Evolutionary conservation across 2,113 vertebrate species (phyloP), one percentile per base, ranked within the genome.

Genomic region (Epinephelus cyanopodus): DNA sequence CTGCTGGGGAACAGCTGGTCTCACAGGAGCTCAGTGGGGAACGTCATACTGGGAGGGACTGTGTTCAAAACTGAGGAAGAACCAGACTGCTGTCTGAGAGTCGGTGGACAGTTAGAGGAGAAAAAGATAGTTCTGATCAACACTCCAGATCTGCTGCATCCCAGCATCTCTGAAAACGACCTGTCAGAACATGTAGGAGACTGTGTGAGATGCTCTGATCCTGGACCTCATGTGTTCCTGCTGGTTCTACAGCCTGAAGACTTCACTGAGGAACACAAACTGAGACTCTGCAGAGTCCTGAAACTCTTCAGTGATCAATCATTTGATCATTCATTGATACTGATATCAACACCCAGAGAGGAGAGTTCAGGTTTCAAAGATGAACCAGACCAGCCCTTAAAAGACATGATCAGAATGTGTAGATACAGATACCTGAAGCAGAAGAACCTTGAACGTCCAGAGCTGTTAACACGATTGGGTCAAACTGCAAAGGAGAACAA

Each of bases 1-100:
- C 57, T 58, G 57, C 57, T 58, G 25, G 57, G 23, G 9, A 48
- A 65, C 63, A 65, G 63, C 63, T 65, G 63, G 63, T 65, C 63
- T 65, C 2, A 25, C n/a, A 65, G 63, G n/a, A 65, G 63, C 8
- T 58, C 57, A 58, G 25, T 29, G 57, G 63, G 63, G n/a, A 65
- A 47, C 63, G 0, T 50, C 48, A 50, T 50, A 5, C 48, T 50
- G 61, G 33, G 19, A 63, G 2, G 1, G 19, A 63, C 33, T 11
- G 0, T 0, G 33, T 63, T 63, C 10, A 63, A 3, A 45, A 67
- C n/a, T 67, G 23, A 67, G 13, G 1, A 15, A 37, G 67, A 69
- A 54, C 27, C 50, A 54, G 50, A n/a, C 19, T 0, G 5, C 67
- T 69, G 67, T 69, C 9, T 15, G 50, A 54, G 0, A 14, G 11